Percentiles rank a stretch among this genome's conserved stretches.
Conservation (phyloP, 1,140 invertebrate genomes). For the Idris sp. region DNA sequence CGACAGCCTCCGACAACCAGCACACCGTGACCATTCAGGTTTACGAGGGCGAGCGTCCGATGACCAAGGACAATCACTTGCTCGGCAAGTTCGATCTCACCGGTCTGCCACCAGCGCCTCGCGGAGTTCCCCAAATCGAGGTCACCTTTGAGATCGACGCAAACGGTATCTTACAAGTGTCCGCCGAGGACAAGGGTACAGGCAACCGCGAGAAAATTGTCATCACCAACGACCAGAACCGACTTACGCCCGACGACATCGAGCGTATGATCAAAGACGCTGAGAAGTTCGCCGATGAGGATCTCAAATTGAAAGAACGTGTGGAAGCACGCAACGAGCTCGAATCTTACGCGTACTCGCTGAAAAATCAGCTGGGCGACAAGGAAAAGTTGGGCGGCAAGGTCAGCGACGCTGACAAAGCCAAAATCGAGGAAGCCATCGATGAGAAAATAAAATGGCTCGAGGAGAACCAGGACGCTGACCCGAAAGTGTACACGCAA, state of each 20-base stretch:
- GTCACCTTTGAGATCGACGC: slow-evolving; percentile 99
- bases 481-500: slow-evolving; percentile 95
- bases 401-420: slow-evolving; percentile 91
- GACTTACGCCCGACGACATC: slow-evolving; percentile 97
- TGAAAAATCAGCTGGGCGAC: slow-evolving; percentile 98
- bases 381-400: slow-evolving; percentile 99
- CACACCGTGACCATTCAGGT: slow-evolving; percentile 99
- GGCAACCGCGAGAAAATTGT: slow-evolving; percentile 99
- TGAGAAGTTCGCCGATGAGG: slow-evolving; percentile 98
- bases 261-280: slow-evolving; percentile 99
- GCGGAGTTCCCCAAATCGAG: slow-evolving; percentile 99
- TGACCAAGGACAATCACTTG: slow-evolving; percentile 99
- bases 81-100: slow-evolving; percentile 99
- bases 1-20: slow-evolving; percentile 98
- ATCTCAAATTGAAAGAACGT: slow-evolving; percentile 97
- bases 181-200: slow-evolving; percentile 98
- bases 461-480: slow-evolving; percentile 96
- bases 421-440: slow-evolving; percentile 96
- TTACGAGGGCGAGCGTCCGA: slow-evolving; percentile 97
- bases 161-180: slow-evolving; percentile 97
- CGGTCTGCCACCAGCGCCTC: slow-evolving; percentile 97
- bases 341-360: slow-evolving; percentile 97
- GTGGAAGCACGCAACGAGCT: slow-evolving; percentile 97
- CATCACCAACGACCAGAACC: slow-evolving; percentile 99
- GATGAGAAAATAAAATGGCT: slow-evolving; percentile 99